Evolutionary conservation across 2,797 vertebrate species (phyloP).

Genomic region (Synanceia verrucosa): DNA sequence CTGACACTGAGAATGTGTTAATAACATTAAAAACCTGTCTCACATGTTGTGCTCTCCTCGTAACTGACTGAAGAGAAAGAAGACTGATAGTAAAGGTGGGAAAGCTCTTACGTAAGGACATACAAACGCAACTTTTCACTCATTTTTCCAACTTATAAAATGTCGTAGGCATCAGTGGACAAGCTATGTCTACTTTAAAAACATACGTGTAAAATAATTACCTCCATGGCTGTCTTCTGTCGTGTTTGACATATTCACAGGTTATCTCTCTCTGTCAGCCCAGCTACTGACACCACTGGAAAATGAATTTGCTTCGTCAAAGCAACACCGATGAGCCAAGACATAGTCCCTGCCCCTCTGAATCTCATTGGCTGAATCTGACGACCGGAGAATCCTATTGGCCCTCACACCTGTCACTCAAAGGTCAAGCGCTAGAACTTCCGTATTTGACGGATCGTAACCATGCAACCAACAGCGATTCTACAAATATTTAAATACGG

Average conservation of each 20-base stretch:
- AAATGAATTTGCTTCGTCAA: constrained; percentile 18
- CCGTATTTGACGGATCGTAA: constrained; percentile 24
- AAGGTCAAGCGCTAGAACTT: constrained; percentile 2
- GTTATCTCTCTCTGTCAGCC: neutral
- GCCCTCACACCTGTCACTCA: constrained; percentile 10
- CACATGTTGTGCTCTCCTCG: neutral
- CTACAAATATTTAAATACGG: neutral
- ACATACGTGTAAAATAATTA: constrained; percentile 22
- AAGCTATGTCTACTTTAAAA: neutral
- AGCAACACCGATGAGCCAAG: rapidly evolving
- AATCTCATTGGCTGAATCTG: constrained; percentile 39
- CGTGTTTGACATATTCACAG: constrained; percentile 28
- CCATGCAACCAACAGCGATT: neutral
- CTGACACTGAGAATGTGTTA: neutral
- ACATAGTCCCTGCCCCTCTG: constrained; percentile 14
- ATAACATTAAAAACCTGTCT: neutral
- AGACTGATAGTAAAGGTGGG: neutral
- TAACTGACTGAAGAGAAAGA: neutral
- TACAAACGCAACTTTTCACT: neutral
- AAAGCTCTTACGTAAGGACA: neutral
- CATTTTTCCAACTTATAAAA: neutral
- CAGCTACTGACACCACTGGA: neutral
- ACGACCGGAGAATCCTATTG: constrained; percentile 15
- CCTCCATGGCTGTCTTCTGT: constrained; percentile 22
- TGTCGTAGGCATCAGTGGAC: rapidly evolving